A percentile compares a stretch with the other conserved stretches of the same genome.
Conservation (phyloP, 2,113 vertebrate species). For the Pithys albifrons region DNA sequence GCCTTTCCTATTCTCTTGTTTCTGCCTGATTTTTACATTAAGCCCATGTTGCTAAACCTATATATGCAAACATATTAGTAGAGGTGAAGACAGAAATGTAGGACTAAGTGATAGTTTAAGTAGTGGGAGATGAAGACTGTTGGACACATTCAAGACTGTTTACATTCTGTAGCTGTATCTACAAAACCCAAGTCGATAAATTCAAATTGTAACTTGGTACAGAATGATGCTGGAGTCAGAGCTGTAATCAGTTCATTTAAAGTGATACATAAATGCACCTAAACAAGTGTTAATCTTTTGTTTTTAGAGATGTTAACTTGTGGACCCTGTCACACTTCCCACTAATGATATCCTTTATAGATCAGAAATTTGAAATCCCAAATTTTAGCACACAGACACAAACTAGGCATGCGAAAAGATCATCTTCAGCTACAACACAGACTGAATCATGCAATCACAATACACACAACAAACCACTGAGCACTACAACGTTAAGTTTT, state of each 20-base stretch:
- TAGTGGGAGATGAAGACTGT: background rate
- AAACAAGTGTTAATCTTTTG: background rate
- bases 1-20: background rate
- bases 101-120: background rate
- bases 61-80: background rate
- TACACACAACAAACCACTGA: conserved; percentile 68
- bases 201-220: background rate
- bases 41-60: background rate
- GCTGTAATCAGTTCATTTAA: background rate
- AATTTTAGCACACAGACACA: background rate
- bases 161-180: background rate
- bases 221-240: background rate
- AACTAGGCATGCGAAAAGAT: conserved; percentile 59
- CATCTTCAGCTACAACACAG: conserved; percentile 2
- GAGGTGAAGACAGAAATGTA: background rate
- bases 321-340: background rate
- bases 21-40: background rate
- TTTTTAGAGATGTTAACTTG: background rate
- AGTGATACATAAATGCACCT: background rate
- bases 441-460: conserved; percentile 67
- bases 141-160: background rate
- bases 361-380: background rate
- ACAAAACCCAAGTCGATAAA: background rate
- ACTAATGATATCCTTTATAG: background rate
- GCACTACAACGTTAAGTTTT: conserved; percentile 62